A percentile compares a stretch with the other conserved stretches of the same genome.
Conservation (phyloP, 2,797 vertebrate species). For the Enteromius fasciolatus region DNA sequence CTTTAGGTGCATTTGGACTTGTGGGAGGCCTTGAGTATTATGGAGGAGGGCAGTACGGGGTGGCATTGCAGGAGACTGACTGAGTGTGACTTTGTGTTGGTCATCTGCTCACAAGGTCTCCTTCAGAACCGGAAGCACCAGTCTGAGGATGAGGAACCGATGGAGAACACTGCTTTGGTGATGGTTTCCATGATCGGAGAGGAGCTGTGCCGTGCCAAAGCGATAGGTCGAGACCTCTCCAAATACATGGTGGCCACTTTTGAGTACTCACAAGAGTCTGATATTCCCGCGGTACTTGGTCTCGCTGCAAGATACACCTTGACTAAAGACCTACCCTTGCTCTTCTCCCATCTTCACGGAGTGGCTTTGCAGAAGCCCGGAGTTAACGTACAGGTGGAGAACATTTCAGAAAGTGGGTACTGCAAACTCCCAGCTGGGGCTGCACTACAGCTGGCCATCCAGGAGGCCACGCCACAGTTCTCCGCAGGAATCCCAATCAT, state of each 20-base stretch:
- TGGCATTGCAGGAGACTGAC: constrained; percentile 76
- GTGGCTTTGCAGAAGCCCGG: constrained; percentile 77
- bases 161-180: constrained; percentile 50
- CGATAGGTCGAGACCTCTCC: constrained; percentile 71
- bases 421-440: constrained; percentile 69
- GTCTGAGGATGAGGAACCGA: constrained; percentile 23
- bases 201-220: constrained; percentile 73
- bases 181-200: constrained; percentile 71
- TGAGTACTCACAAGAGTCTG: constrained; percentile 72
- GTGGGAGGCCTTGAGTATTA: constrained; percentile 77
- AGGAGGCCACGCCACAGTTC: constrained; percentile 63
- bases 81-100: constrained; percentile 78
- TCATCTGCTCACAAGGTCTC: constrained; percentile 77
- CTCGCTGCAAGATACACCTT: constrained; percentile 75
- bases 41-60: constrained; percentile 71
- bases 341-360: constrained; percentile 80
- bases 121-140: constrained; percentile 45
- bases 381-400: constrained; percentile 69
- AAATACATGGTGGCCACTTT: constrained; percentile 81
- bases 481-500: background rate
- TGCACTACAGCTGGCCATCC: constrained; percentile 72
- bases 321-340: constrained; percentile 71
- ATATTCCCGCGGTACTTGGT: constrained; percentile 74
- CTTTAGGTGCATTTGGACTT: constrained; percentile 78
- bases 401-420: constrained; percentile 74